Evolutionary conservation across 2,888 invertebrate species (phyloP), one percentile per base, ranked within the genome.

Genomic region (Eulithis testata): DNA sequence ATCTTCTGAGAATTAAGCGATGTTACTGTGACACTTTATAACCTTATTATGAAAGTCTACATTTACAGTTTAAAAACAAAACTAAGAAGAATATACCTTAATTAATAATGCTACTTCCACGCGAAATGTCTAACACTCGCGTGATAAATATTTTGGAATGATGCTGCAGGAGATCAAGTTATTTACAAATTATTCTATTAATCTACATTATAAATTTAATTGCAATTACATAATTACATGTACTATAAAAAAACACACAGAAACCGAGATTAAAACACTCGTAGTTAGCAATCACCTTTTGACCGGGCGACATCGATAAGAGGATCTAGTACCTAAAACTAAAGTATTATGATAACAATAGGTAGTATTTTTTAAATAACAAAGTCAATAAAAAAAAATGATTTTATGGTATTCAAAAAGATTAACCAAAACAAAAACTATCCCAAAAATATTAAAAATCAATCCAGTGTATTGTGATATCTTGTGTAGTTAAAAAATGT

Each of bases 111-210:
- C 51, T 55, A 60, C 44, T 4, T 14, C 11, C 65, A 77, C 79
- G 74, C 66, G 64, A 78, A 83, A 84, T 85, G 89, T 89, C 81
- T 80, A 2, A 89, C 89, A 89, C 79, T 78, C 72, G 67, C 73
- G 71, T 68, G 65, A 50, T 55, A 61, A 67, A 69, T 72, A 78
- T 76, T 92, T 92, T 91, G 92, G 92, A 92, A 92, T 92, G 91
- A 80, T 81, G 92, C 92, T 90, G 88, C 76, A 89, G 87, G 86
- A 87, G 83, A 85, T 84, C 81, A 72, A 68, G 61, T 71, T 82
- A 87, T 86, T 71, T 86, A 85, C 83, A 68, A 62, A 56, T 60
- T 63, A 58, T 66, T 47, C 53, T 71, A 70, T 67, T 60, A 68
- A 60, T 55, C 50, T 70, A 70, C 55, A 63, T 61, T 27, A 0